Conservation (phyloP, 2,797 vertebrate species). For the Sebastes elongatus region DNA sequence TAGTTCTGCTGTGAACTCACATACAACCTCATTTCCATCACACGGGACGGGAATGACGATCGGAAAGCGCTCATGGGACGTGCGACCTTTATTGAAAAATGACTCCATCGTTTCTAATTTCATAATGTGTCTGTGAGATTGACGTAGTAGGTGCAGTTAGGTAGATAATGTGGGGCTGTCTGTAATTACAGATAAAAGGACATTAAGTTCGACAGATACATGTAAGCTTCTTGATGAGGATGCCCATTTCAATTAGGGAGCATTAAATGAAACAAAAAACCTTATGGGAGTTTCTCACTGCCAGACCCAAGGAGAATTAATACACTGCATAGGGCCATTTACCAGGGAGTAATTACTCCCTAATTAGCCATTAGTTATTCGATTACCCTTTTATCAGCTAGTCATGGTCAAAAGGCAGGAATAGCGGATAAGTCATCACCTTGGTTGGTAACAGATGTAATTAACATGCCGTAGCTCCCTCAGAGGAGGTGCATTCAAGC, state of each 20-base stretch:
- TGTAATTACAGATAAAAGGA: constrained; percentile 81
- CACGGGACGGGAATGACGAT: constrained; percentile 29
- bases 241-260: constrained; percentile 84
- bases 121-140: constrained; percentile 55
- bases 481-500: constrained; percentile 45
- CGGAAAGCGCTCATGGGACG: constrained; percentile 29
- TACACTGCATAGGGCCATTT: constrained; percentile 80
- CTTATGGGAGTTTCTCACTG: constrained; percentile 79
- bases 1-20: constrained; percentile 58
- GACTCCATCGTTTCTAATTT: constrained; percentile 64
- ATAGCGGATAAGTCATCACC: constrained; percentile 80
- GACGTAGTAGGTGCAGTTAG: constrained; percentile 51
- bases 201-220: constrained; percentile 80
- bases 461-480: constrained; percentile 63
- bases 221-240: constrained; percentile 79
- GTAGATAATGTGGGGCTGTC: constrained; percentile 62
- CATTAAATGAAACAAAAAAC: constrained; percentile 81
- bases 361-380: constrained; percentile 87
- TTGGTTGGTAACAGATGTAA: constrained; percentile 78
- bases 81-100: constrained; percentile 70
- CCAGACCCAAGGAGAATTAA: constrained; percentile 81
- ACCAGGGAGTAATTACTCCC: constrained; percentile 82
- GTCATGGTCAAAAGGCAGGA: constrained; percentile 82
- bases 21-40: constrained; percentile 48
- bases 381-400: constrained; percentile 87